Conservation (phyloP, 1,140 invertebrate species). For the Bombus haemorrhoidalis region DNA sequence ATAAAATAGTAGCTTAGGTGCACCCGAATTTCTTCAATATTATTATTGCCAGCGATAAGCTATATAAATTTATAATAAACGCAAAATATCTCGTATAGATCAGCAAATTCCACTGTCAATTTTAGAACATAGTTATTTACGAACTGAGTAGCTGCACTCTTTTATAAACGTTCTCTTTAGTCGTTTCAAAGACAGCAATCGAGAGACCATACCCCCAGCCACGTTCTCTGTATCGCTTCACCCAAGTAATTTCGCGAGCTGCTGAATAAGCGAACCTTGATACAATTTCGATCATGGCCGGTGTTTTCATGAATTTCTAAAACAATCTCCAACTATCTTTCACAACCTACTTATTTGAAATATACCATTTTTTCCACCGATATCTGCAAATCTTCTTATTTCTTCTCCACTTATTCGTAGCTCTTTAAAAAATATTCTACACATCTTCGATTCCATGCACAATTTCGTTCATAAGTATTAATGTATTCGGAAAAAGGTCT, state of each 20-base stretch:
- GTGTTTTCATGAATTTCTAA: neutral
- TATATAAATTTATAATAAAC: neutral
- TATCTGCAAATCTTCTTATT: neutral
- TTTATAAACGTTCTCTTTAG: neutral
- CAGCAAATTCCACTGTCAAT: neutral
- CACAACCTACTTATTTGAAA: neutral
- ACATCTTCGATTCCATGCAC: too few relatives aligned
- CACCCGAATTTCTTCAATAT: neutral
- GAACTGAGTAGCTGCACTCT: neutral
- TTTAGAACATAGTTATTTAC: neutral
- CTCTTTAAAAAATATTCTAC: neutral
- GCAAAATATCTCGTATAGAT: neutral
- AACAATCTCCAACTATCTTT: neutral
- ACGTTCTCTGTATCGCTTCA: neutral
- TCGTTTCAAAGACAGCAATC: neutral
- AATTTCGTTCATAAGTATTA: too few relatives aligned
- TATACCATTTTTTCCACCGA: neutral
- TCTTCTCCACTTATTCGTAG: neutral
- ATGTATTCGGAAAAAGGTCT: too few relatives aligned
- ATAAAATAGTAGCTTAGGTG: neutral
- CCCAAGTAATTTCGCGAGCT: neutral
- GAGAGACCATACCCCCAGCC: neutral
- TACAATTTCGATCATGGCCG: neutral
- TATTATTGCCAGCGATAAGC: neutral
- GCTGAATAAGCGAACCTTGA: constrained; percentile 16